phyloP scores from a whole-genome alignment of 2,888 invertebrate genomes.

The Xanthia togata region DNA sequence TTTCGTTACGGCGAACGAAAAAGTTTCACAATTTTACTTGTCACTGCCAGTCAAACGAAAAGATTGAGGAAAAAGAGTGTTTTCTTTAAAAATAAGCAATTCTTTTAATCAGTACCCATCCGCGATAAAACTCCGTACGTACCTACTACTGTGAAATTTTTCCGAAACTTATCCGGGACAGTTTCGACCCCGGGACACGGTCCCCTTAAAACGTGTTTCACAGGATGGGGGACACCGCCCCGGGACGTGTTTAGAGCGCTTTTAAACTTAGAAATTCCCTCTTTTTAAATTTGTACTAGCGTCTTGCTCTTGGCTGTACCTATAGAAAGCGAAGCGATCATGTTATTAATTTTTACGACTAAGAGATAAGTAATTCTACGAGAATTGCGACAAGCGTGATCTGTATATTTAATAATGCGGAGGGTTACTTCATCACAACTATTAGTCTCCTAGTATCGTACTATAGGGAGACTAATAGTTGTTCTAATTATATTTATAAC shows the following conservation, averaged over 20 bases:
- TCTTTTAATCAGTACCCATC: conserved; percentile 44
- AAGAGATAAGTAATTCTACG: conserved; percentile 1
- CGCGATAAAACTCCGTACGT: conserved; percentile 40
- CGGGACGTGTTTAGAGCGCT: conserved; percentile 61
- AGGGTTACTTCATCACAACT: not conserved
- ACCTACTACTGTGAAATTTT: conserved; percentile 22
- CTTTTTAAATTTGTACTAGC: conserved; percentile 55
- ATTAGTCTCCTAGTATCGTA: too few species aligned
- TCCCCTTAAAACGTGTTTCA: conserved; percentile 25
- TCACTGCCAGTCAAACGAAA: conserved; percentile 35
- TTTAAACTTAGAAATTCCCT: conserved; percentile 66
- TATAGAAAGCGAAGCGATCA: not conserved
- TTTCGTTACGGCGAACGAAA: conserved; percentile 12
- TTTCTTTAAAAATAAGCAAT: conserved; percentile 35
- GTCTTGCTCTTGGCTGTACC: conserved; percentile 46
- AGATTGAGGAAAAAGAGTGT: conserved; percentile 38
- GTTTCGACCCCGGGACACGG: conserved; percentile 23
- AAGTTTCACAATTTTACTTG: conserved; percentile 33
- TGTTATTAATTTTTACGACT: conserved; percentile 16
- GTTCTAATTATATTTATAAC: not conserved
- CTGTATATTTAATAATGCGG: not conserved
- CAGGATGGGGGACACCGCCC: conserved; percentile 44
- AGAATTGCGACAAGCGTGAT: not conserved
- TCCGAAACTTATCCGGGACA: conserved; percentile 26
- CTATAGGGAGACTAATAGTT: too few species aligned